A percentile compares a stretch with the other conserved stretches of the same genome.
Conservation (phyloP, 2,888 invertebrate species). For the Tortricodes alternella region DNA sequence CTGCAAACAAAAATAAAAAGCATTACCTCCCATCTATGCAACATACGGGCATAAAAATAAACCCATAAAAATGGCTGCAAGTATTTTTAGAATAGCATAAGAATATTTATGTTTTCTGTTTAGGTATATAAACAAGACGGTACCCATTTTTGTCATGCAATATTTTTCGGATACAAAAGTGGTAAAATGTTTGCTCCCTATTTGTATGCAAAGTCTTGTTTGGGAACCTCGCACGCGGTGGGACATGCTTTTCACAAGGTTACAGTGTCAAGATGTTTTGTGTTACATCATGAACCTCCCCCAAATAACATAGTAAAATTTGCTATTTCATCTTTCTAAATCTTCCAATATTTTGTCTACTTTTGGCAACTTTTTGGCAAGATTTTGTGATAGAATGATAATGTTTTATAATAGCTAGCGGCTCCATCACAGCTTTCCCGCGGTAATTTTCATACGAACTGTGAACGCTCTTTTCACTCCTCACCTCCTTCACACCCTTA, state of each 20-base stretch:
- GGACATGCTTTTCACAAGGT: not conserved
- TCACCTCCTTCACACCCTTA: too few relatives aligned
- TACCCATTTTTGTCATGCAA: conserved; percentile 8
- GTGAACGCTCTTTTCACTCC: too few relatives aligned
- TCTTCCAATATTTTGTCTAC: too few relatives aligned
- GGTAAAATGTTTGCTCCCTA: not conserved
- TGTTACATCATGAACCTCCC: too few relatives aligned
- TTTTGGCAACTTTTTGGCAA: too few relatives aligned
- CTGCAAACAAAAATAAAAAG: not conserved
- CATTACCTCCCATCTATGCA: not conserved
- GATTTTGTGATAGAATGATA: too few relatives aligned
- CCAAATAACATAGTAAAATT: too few relatives aligned
- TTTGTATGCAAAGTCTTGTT: conserved; percentile 1
- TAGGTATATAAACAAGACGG: conserved; percentile 17
- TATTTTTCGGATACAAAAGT: conserved; percentile 16
- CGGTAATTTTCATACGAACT: too few relatives aligned
- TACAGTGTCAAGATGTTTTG: not conserved
- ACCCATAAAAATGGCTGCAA: conserved; percentile 3
- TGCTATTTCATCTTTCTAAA: too few relatives aligned
- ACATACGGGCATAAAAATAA: conserved; percentile 5
- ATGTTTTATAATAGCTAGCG: too few relatives aligned
- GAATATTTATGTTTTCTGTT: conserved; percentile 21
- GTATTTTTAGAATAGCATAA: conserved; percentile 17
- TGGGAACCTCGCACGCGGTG: not conserved
- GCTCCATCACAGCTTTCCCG: too few relatives aligned